phyloP scores from a whole-genome alignment of 1,140 invertebrate genomes.

The Drosophila varians region DNA sequence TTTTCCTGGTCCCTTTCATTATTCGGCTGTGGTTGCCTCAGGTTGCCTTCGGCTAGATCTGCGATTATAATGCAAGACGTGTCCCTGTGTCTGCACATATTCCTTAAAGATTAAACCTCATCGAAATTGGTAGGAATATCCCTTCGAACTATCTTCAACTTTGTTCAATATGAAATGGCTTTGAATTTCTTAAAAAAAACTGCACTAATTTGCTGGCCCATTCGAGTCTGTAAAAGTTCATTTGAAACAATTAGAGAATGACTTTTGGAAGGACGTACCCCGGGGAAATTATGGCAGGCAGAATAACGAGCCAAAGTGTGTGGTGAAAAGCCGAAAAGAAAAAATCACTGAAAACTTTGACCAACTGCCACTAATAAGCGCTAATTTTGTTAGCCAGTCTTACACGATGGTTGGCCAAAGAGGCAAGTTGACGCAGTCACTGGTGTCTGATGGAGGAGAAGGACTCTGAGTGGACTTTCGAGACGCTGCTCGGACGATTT shows the following conservation, averaged over 20 bases:
- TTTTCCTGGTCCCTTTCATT: slow-evolving; percentile 24
- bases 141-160: neutral
- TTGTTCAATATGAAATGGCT: slow-evolving; percentile 14
- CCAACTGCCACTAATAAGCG: slow-evolving; percentile 80
- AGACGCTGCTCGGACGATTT: slow-evolving; percentile 68
- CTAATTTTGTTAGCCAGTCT: slow-evolving; percentile 72
- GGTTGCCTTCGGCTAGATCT: slow-evolving; percentile 17
- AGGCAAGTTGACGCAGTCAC: slow-evolving; percentile 23
- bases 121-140: neutral
- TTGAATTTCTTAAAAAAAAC: slow-evolving; percentile 37
- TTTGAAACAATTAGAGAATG: slow-evolving; percentile 75
- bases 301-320: slow-evolving; percentile 14
- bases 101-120: slow-evolving; percentile 32
- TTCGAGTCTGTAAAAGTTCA: slow-evolving; percentile 54
- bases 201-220: slow-evolving; percentile 43
- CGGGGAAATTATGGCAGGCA: slow-evolving; percentile 61
- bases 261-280: slow-evolving; percentile 37
- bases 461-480: slow-evolving; percentile 40
- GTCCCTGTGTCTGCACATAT: slow-evolving; percentile 33
- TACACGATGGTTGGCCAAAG: slow-evolving; percentile 42
- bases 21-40: slow-evolving; percentile 44
- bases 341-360: slow-evolving; percentile 59
- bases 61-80: slow-evolving; percentile 67
- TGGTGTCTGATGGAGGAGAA: slow-evolving; percentile 8
- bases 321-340: slow-evolving; percentile 32